Percentiles rank a stretch among this genome's conserved stretches.
phyloP scores from a whole-genome alignment of 2,113 vertebrate genomes.

The Pachyramphus minor region DNA sequence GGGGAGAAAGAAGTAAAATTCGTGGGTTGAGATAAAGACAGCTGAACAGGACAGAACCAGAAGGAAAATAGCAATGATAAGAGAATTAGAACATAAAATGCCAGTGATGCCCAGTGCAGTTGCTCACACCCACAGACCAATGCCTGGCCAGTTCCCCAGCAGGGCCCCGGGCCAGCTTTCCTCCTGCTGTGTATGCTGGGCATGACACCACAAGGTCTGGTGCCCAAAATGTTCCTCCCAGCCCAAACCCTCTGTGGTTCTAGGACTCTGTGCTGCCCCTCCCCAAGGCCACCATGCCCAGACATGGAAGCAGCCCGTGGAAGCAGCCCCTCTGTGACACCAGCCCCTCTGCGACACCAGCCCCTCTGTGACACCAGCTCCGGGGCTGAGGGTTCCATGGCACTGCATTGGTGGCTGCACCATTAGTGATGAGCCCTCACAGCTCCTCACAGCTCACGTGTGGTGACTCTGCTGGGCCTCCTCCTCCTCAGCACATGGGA shows the following conservation, averaged over 20 bases:
- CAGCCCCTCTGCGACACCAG: too few relatives aligned
- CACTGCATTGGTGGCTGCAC: rapidly evolving
- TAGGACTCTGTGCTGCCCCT: background rate
- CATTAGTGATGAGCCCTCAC: too few relatives aligned
- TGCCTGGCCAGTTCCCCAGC: too few relatives aligned
- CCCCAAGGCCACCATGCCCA: background rate
- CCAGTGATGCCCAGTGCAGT: background rate
- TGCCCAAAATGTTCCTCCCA: background rate
- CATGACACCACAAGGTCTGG: background rate
- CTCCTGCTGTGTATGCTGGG: rapidly evolving
- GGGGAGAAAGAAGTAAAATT: background rate
- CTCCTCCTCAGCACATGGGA: rapidly evolving
- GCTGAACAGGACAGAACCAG: background rate
- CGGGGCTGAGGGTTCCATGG: background rate
- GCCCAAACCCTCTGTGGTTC: background rate
- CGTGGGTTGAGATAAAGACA: background rate
- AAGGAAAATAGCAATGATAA: too few relatives aligned
- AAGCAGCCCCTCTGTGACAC: background rate
- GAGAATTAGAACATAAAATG: background rate
- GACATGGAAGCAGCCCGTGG: background rate
- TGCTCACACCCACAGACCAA: rapidly evolving
- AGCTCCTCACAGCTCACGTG: rapidly evolving
- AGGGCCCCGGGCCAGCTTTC: background rate
- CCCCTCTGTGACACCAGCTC: too few relatives aligned
- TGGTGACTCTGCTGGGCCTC: background rate